A percentile compares a stretch with the other conserved stretches of the same genome.
These are phyloP conservation scores for Alosa alosa DNA, from an alignment of 2,113 vertebrate species.

Conservation along the genomic window DNA sequence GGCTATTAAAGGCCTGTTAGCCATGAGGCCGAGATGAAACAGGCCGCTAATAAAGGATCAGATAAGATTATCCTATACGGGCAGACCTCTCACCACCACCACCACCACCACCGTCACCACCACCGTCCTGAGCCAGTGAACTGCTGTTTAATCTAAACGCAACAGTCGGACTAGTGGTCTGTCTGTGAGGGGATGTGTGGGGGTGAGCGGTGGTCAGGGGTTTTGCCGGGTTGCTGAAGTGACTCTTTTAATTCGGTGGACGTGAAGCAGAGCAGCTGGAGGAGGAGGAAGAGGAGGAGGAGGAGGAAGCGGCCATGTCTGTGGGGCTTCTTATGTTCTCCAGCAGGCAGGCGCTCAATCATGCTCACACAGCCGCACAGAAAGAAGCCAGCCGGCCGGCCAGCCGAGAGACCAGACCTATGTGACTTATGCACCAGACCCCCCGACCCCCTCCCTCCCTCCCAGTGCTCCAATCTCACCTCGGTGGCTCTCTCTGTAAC, in stretches of 20 bases:
- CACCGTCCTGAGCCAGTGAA: slow-evolving; percentile 29
- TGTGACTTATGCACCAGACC: slow-evolving; percentile 21
- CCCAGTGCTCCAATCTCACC: background rate
- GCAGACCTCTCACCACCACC: background rate
- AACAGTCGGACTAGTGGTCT: background rate
- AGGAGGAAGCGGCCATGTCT: slow-evolving; percentile 57
- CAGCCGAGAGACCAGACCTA: slow-evolving; percentile 30
- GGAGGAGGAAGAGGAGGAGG: background rate
- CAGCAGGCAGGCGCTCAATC: slow-evolving; percentile 51
- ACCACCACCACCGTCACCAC: background rate
- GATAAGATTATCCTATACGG: slow-evolving; percentile 62
- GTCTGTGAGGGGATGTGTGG: slow-evolving; percentile 35
- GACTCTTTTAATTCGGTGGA: slow-evolving; percentile 64
- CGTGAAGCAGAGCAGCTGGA: slow-evolving; percentile 54
- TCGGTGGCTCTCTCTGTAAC: slow-evolving; percentile 21
- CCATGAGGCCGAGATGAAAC: slow-evolving; percentile 61
- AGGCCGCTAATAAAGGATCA: slow-evolving; percentile 62
- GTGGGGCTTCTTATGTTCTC: slow-evolving; percentile 52
- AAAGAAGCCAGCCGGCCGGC: background rate
- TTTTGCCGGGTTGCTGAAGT: slow-evolving; percentile 31
- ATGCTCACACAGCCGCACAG: slow-evolving; percentile 45
- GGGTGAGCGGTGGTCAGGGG: slow-evolving; percentile 7
- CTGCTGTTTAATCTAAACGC: slow-evolving; percentile 46
- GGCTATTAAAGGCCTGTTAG: slow-evolving; percentile 60
- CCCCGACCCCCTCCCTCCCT: slow-evolving; percentile 9